Conservation (phyloP, 2,888 invertebrate species). For the Fragum sueziense region DNA sequence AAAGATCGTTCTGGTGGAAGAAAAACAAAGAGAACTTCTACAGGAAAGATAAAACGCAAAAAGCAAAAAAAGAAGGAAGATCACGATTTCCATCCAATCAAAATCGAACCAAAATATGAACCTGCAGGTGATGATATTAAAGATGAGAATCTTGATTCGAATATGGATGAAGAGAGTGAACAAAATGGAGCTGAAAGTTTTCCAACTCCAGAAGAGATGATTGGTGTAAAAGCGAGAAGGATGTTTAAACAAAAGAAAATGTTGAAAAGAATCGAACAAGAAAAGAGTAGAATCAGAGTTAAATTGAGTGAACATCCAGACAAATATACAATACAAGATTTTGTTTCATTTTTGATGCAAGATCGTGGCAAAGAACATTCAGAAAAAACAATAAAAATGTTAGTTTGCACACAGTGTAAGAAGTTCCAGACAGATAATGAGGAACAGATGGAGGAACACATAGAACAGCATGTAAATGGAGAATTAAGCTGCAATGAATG, state of each 20-base stretch:
- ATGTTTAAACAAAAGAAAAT: not conserved
- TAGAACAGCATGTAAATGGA: conserved; percentile 29
- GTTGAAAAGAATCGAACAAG: not conserved
- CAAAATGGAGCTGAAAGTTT: not conserved
- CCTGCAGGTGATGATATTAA: not conserved
- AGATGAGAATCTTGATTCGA: not conserved
- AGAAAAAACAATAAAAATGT: conserved; percentile 1
- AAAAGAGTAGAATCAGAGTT: conserved; percentile 10
- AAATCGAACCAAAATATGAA: too few relatives aligned
- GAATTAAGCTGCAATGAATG: conserved; percentile 20
- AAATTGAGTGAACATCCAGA: conserved; percentile 21
- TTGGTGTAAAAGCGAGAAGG: too few relatives aligned
- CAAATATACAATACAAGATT: conserved; percentile 8
- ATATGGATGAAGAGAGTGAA: not conserved
- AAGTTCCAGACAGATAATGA: conserved; percentile 1
- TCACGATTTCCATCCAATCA: too few relatives aligned
- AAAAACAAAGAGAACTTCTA: not conserved
- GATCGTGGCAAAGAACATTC: conserved; percentile 5
- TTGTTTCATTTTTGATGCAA: not conserved
- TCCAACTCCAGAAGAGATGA: not conserved
- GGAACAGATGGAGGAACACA: conserved; percentile 13
- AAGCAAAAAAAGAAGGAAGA: too few relatives aligned
- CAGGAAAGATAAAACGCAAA: too few relatives aligned
- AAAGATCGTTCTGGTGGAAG: not conserved
- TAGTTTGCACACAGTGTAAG: conserved; percentile 18